Evolutionary conservation across 2,797 vertebrate species (phyloP).

Genomic region (Lacerta agilis): DNA sequence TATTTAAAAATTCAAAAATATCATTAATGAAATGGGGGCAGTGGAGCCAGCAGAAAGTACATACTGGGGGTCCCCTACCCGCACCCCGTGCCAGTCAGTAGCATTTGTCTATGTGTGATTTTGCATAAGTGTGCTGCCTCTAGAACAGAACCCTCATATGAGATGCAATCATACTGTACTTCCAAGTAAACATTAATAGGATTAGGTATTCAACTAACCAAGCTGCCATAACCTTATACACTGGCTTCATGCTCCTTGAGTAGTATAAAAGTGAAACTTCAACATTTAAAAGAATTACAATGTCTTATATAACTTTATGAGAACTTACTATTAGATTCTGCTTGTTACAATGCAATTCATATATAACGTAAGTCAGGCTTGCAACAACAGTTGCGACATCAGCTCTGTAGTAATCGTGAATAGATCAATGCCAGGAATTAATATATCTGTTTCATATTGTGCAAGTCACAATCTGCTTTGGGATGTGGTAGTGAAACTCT

Average conservation of each 20-base stretch:
- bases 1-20: no score
- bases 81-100: no score
- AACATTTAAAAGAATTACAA: not conserved
- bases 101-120: no score
- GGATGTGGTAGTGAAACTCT: conserved; percentile 87
- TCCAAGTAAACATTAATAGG: not conserved
- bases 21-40: no score
- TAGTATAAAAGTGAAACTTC: not conserved
- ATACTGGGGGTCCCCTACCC: no score
- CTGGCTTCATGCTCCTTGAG: not conserved
- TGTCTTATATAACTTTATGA: conserved; percentile 18
- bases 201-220: not conserved
- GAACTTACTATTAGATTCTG: conserved; percentile 87
- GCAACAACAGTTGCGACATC: conserved; percentile 80
- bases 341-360: conserved; percentile 86
- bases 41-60: no score
- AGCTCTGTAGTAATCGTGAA: conserved; percentile 85
- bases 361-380: conserved; percentile 87
- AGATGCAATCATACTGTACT: not conserved
- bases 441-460: conserved; percentile 79
- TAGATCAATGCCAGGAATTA: conserved; percentile 89
- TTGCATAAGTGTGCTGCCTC: no score
- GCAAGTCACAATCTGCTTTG: conserved; percentile 81
- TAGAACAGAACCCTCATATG: no score
- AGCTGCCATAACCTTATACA: not conserved